Conservation (phyloP, 2,113 vertebrate species). For the Microtus pennsylvanicus region DNA sequence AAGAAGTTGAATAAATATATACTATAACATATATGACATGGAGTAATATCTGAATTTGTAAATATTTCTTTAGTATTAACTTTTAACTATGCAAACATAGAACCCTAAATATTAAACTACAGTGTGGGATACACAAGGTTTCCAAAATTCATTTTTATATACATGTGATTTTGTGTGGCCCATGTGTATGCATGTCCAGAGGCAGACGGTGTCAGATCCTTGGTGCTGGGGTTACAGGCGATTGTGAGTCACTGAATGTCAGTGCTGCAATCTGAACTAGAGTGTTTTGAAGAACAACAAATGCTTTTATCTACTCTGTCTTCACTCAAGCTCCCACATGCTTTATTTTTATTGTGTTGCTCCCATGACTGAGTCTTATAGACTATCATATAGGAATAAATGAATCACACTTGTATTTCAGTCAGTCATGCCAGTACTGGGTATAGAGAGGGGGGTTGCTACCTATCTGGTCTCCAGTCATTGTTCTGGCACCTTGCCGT, state of each 20-base stretch:
- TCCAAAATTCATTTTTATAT: background rate
- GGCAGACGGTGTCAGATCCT: no score
- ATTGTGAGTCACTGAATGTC: background rate
- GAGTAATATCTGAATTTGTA: background rate
- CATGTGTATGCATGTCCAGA: background rate
- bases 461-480: background rate
- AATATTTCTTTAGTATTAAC: background rate
- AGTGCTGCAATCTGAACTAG: background rate
- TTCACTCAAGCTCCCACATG: background rate
- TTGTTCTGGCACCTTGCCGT: background rate
- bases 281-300: background rate
- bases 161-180: background rate
- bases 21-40: no score
- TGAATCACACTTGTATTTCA: no score
- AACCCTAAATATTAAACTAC: background rate
- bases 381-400: background rate
- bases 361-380: background rate
- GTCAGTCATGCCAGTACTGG: background rate
- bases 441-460: background rate
- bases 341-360: background rate
- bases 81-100: rapidly evolving
- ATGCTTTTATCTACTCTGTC: background rate
- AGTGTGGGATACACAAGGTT: background rate
- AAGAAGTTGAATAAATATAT: background rate
- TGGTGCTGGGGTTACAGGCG: background rate